phyloP scores from a whole-genome alignment of 2,113 vertebrate genomes.

The mouse (Mus musculus) region DNA sequence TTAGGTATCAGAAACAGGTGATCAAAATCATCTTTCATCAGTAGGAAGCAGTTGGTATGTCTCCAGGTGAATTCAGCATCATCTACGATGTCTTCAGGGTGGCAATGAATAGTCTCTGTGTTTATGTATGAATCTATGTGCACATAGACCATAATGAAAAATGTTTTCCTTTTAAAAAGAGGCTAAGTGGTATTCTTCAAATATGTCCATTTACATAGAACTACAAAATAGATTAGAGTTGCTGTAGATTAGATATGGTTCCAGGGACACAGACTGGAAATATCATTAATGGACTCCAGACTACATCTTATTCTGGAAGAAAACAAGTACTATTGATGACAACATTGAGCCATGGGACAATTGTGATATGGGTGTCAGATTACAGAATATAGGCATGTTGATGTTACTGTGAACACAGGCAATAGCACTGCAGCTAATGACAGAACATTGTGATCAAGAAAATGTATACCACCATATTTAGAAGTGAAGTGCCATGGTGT shows the following conservation, averaged over 20 bases:
- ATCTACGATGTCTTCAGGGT: neutral
- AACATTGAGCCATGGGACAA: neutral
- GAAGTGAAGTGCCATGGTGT: neutral
- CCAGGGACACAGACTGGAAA: neutral
- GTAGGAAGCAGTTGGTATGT: too few species aligned
- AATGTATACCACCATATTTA: neutral
- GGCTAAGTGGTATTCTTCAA: neutral
- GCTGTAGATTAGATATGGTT: neutral
- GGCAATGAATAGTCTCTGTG: neutral
- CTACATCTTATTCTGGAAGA: neutral
- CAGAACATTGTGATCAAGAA: neutral
- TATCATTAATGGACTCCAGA: neutral
- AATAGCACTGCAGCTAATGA: too few species aligned
- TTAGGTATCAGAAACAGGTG: neutral
- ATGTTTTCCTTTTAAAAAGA: neutral
- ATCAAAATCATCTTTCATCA: neutral
- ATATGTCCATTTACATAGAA: neutral
- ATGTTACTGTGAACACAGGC: neutral
- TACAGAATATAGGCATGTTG: rapidly evolving
- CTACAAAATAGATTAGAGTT: neutral
- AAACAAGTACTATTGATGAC: neutral
- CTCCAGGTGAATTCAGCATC: neutral
- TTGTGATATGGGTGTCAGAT: rapidly evolving
- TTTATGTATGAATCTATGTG: neutral
- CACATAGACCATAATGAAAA: neutral